These are phyloP conservation scores for Steinernema khuongi DNA, from an alignment of 1,140 invertebrate species.

Conservation along the genomic window DNA sequence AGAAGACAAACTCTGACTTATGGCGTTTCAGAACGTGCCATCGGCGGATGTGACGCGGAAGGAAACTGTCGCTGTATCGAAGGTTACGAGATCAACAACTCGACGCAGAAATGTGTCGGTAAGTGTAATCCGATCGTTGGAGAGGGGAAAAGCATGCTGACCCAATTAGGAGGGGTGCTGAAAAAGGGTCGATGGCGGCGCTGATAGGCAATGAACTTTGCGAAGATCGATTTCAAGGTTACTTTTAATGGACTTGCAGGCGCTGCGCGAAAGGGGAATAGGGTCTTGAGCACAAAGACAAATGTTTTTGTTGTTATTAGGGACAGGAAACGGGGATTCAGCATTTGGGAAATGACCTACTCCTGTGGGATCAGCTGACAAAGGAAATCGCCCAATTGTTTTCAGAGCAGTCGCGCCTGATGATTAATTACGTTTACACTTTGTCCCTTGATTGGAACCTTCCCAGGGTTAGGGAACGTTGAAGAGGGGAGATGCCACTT, in stretches of 20 bases:
- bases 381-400: too few relatives aligned
- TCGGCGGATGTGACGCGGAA: conserved; percentile 29
- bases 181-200: neutral
- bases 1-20: neutral
- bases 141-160: neutral
- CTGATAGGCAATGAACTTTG: neutral
- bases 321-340: too few relatives aligned
- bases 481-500: too few relatives aligned
- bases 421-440: neutral
- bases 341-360: too few relatives aligned
- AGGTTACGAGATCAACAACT: conserved; percentile 29
- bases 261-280: neutral
- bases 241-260: neutral
- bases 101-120: conserved; percentile 32
- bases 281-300: too few relatives aligned
- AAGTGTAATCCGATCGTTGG: neutral
- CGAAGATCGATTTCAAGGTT: conserved; percentile 17
- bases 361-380: too few relatives aligned
- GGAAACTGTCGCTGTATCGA: conserved; percentile 30
- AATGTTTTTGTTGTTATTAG: too few relatives aligned
- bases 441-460: too few relatives aligned
- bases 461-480: too few relatives aligned
- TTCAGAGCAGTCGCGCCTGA: too few relatives aligned
- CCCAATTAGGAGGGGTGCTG: neutral
- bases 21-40: conserved; percentile 16